Conservation (phyloP, 1,140 invertebrate genomes). For the Micrasema longulum region DNA sequence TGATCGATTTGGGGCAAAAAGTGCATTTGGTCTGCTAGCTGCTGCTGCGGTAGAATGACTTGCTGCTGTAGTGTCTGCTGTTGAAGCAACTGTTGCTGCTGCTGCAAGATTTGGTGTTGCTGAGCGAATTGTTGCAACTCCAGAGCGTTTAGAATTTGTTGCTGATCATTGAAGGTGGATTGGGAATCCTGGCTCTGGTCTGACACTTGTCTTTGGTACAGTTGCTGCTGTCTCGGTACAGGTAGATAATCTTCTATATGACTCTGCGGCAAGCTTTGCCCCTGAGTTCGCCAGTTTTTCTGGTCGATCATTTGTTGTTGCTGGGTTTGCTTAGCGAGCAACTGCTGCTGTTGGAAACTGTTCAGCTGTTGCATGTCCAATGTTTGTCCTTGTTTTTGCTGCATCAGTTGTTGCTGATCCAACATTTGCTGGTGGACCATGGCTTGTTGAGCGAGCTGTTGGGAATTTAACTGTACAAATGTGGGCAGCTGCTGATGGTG, state of each 20-base stretch:
- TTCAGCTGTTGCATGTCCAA: conserved; percentile 61
- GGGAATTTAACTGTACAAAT: conserved; percentile 64
- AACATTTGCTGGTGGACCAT: conserved; percentile 64
- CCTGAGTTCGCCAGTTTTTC: conserved; percentile 60
- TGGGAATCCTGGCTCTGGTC: conserved; percentile 47
- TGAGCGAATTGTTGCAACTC: conserved; percentile 59
- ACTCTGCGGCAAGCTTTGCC: conserved; percentile 47
- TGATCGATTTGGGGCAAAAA: conserved; percentile 41
- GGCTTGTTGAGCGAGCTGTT: conserved; percentile 63
- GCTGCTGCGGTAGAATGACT: conserved; percentile 45
- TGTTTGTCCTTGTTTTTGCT: conserved; percentile 66
- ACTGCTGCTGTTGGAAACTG: conserved; percentile 58
- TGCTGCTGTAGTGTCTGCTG: conserved; percentile 56
- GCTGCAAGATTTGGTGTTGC: conserved; percentile 68
- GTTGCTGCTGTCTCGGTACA: conserved; percentile 54
- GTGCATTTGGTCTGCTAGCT: conserved; percentile 35
- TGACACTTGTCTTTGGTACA: conserved; percentile 53
- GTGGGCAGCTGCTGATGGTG: conserved; percentile 61
- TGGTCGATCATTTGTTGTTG: conserved; percentile 65
- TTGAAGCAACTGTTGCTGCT: conserved; percentile 67
- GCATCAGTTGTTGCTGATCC: conserved; percentile 65
- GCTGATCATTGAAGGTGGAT: conserved; percentile 45
- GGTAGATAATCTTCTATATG: conserved; percentile 50
- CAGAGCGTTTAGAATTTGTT: conserved; percentile 52
- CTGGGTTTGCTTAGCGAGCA: conserved; percentile 64